These are phyloP conservation scores for Sphaeridia pumilis DNA, from an alignment of 2,888 invertebrate genomes.

Conservation along the genomic window DNA sequence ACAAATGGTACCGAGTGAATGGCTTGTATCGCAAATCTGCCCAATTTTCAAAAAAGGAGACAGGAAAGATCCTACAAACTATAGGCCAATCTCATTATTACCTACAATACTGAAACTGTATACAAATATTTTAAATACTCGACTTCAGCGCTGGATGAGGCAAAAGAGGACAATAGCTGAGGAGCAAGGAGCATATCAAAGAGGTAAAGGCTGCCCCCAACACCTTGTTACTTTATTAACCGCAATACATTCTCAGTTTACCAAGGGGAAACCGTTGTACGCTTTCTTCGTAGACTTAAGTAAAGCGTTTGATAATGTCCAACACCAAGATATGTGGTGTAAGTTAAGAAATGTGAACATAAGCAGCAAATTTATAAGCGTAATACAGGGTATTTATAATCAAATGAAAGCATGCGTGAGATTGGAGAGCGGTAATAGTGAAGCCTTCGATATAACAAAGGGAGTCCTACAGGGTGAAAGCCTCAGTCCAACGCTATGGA, in stretches of 20 bases:
- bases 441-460: slow-evolving; percentile 1
- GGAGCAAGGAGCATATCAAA: too few relatives aligned
- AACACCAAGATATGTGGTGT: neutral
- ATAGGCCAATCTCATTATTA: slow-evolving; percentile 24
- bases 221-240: too few relatives aligned
- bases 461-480: slow-evolving; percentile 2
- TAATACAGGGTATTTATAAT: neutral
- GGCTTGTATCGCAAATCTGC: too few relatives aligned
- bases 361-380: neutral
- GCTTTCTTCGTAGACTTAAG: too few relatives aligned
- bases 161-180: too few relatives aligned
- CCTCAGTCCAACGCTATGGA: neutral
- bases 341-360: neutral
- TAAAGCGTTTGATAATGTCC: too few relatives aligned
- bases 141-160: too few relatives aligned
- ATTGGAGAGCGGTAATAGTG: neutral
- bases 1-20: too few relatives aligned
- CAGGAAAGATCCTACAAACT: slow-evolving; percentile 21
- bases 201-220: too few relatives aligned
- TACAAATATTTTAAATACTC: too few relatives aligned
- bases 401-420: slow-evolving; percentile 2
- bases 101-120: slow-evolving; percentile 28
- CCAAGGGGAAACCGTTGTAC: too few relatives aligned
- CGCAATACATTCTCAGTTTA: too few relatives aligned
- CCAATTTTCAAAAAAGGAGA: slow-evolving; percentile 32